A percentile compares a stretch with the other conserved stretches of the same genome.
These are phyloP conservation scores for Temnothorax rugatulus DNA, from an alignment of 2,888 invertebrate species.

Conservation along the genomic window DNA sequence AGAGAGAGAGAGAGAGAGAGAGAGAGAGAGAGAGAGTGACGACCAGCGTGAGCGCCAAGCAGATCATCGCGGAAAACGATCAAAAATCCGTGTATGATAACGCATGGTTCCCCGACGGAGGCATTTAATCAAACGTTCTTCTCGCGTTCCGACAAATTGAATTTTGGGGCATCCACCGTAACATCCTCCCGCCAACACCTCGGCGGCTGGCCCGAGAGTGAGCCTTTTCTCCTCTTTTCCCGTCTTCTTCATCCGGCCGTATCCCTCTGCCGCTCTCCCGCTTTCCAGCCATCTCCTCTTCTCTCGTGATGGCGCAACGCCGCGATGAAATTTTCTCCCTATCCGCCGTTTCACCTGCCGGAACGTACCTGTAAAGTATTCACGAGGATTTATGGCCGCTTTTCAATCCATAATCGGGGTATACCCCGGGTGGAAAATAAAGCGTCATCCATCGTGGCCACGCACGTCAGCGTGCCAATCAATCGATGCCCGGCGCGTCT, in stretches of 20 bases:
- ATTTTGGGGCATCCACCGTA: constrained; percentile 60
- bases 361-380: constrained; percentile 66
- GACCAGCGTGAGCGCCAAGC: background rate
- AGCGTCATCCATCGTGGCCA: constrained; percentile 50
- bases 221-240: constrained; percentile 12
- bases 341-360: constrained; percentile 29
- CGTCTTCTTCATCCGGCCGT: background rate
- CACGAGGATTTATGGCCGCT: constrained; percentile 65
- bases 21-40: too few species aligned
- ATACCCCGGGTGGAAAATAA: constrained; percentile 60
- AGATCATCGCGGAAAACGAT: constrained; percentile 11
- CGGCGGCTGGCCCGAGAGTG: constrained; percentile 30
- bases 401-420: constrained; percentile 67
- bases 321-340: constrained; percentile 61
- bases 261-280: background rate
- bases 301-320: constrained; percentile 30
- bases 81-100: constrained; percentile 60
- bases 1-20: too few species aligned
- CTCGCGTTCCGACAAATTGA: constrained; percentile 66
- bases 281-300: background rate
- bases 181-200: constrained; percentile 46
- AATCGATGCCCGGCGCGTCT: constrained; percentile 36
- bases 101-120: constrained; percentile 46
- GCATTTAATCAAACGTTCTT: constrained; percentile 70
- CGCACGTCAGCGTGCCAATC: constrained; percentile 59